Evolutionary conservation across 2,113 vertebrate species (phyloP).

Genomic region (Anoplopoma fimbria): DNA sequence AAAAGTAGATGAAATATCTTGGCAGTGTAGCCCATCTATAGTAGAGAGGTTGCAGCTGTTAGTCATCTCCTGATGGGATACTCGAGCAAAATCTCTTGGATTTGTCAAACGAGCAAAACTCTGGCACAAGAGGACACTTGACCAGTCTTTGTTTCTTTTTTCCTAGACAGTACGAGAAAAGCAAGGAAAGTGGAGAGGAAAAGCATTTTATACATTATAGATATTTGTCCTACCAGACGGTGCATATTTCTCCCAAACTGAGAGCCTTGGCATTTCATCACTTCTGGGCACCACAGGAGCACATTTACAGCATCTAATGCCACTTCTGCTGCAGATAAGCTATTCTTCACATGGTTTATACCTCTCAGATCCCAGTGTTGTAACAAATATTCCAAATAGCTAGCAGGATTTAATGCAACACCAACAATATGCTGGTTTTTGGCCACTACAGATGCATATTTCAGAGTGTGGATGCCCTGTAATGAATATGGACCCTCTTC

Average conservation of each 20-base stretch:
- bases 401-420: conserved; percentile 1
- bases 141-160: not conserved
- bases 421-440: not conserved
- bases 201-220: not conserved
- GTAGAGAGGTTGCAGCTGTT: conserved; percentile 66
- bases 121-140: conserved; percentile 1
- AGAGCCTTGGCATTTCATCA: not conserved
- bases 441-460: conserved; percentile 5
- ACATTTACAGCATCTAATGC: conserved; percentile 13
- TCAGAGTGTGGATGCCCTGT: conserved; percentile 19
- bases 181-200: not conserved
- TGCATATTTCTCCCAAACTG: conserved; percentile 1
- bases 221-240: not conserved
- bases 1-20: conserved; percentile 53
- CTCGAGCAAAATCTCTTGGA: conserved; percentile 34
- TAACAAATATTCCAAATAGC: conserved; percentile 12
- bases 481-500: conserved; percentile 59
- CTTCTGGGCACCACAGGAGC: not conserved
- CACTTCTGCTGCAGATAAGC: conserved; percentile 8
- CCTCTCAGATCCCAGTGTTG: not conserved
- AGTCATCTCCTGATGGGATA: conserved; percentile 10
- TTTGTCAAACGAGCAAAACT: conserved; percentile 19
- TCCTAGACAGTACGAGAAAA: not conserved
- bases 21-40: conserved; percentile 50
- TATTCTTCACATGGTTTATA: conserved; percentile 1